These are phyloP conservation scores for Anthopleura sola DNA, from an alignment of 64 coral and sea anemone genomes.

Conservation along the genomic window DNA sequence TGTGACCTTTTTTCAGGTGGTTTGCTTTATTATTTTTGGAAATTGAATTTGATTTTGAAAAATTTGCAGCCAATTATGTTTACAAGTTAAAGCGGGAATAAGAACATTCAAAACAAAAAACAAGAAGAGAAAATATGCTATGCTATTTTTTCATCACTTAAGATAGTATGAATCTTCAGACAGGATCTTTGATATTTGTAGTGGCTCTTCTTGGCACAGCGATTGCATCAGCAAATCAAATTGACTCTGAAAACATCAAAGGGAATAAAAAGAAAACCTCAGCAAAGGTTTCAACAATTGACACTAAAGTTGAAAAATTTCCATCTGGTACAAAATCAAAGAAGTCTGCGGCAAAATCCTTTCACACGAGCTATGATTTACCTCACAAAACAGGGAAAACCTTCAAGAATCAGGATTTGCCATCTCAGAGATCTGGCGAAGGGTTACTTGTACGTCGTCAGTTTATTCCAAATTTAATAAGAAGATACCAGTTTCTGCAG, in stretches of 20 bases:
- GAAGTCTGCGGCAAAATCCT: not conserved
- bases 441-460: not conserved
- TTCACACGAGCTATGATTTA: not conserved
- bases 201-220: not conserved
- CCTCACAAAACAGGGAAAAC: not conserved
- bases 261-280: not conserved
- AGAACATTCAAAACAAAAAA: not conserved
- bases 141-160: not conserved
- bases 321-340: not conserved
- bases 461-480: slow-evolving; percentile 2
- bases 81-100: not conserved
- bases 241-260: not conserved
- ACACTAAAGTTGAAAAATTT: not conserved
- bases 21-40: not conserved
- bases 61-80: not conserved
- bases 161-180: not conserved
- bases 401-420: not conserved
- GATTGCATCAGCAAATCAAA: not conserved
- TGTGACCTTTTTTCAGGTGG: slow-evolving; percentile 12
- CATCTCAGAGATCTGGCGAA: not conserved
- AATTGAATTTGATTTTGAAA: not conserved
- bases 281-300: not conserved
- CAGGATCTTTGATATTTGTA: not conserved
- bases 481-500: slow-evolving; percentile 9
- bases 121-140: not conserved